Base-by-base conservation (phyloP, 2,888 invertebrate genomes). In the Stenurella melanura region DNA sequence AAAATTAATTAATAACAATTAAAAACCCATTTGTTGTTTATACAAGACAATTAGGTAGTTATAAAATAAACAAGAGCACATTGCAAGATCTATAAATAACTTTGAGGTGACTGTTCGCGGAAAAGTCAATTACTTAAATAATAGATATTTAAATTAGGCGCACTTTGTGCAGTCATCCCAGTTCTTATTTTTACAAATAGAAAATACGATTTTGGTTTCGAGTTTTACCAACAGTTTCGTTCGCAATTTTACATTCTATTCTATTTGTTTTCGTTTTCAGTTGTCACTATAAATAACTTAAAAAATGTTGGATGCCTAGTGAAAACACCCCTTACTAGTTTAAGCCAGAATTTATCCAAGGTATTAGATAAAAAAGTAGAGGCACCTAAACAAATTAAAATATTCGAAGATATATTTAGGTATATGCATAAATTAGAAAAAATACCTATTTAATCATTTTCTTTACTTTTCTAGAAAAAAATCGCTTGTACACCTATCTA, bases 141-240 rank as follows among this genome's bases (percentile, higher is more conserved):
- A 50, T 50, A n/a, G 50, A 12, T 50, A 50, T 50, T 50, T 50
- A 50, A 50, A 50, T 50, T 50, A 42, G 12, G 3, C 12, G 30
- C 42, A 42, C 42, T 38, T 10, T 12, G 42, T 21, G 68, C 1
- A 17, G 10, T 17, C 18, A 3, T 70, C 12, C 17, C 15, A 57
- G 58, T 70, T 38, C 11, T 17, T 17, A 19, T 30, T 58, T 70
- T 54, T n/a, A n/a, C n/a, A n/a, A n/a, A n/a, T n/a, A n/a, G 21
- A 26, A 26, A 4, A 3, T 26, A 26, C 21, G 21, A 1, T 26
- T 26, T 4, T 26, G 21, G 4, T 1, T 26, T 4, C 4, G 4
- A 4, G 21, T 26, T 3, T 26, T 26, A 26, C 2, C 21, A 4
- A 26, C 21, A 26, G 21, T 26, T 26, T 26, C 21, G 4, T 26